These are phyloP conservation scores for Rhopalosiphum maidis DNA, from an alignment of 1,140 invertebrate species.

Conservation along the genomic window DNA sequence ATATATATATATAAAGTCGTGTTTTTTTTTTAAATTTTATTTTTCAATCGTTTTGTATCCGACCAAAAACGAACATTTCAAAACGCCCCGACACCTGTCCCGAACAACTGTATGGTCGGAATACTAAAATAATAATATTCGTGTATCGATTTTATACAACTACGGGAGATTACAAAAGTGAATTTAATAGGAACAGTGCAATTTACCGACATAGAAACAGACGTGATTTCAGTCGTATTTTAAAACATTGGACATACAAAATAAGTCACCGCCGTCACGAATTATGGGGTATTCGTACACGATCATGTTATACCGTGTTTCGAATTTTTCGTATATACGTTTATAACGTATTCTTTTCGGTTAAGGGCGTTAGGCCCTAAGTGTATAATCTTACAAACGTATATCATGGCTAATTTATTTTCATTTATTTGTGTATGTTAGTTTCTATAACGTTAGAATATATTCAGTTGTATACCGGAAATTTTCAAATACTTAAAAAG, in stretches of 20 bases:
- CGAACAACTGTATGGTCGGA: background rate
- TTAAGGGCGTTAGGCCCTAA: too few relatives aligned
- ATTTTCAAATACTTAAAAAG: too few relatives aligned
- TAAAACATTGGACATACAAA: background rate
- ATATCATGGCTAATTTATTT: too few relatives aligned
- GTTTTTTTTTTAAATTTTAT: background rate
- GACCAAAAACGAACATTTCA: background rate
- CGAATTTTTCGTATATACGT: too few relatives aligned
- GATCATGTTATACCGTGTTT: background rate
- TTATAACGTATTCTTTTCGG: too few relatives aligned
- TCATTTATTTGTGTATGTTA: too few relatives aligned
- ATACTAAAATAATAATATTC: background rate
- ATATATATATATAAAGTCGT: background rate
- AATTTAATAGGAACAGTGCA: background rate
- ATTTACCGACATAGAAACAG: background rate
- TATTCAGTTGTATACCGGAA: too few relatives aligned
- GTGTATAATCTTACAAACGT: too few relatives aligned
- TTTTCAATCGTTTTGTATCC: background rate
- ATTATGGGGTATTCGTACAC: background rate
- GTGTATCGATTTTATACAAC: background rate
- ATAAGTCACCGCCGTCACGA: background rate
- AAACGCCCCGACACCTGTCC: background rate
- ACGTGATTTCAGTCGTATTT: background rate
- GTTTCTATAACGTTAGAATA: too few relatives aligned
- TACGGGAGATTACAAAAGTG: background rate